Evolutionary conservation across 2,797 vertebrate genomes (phyloP).

Genomic region (Falco naumanni): DNA sequence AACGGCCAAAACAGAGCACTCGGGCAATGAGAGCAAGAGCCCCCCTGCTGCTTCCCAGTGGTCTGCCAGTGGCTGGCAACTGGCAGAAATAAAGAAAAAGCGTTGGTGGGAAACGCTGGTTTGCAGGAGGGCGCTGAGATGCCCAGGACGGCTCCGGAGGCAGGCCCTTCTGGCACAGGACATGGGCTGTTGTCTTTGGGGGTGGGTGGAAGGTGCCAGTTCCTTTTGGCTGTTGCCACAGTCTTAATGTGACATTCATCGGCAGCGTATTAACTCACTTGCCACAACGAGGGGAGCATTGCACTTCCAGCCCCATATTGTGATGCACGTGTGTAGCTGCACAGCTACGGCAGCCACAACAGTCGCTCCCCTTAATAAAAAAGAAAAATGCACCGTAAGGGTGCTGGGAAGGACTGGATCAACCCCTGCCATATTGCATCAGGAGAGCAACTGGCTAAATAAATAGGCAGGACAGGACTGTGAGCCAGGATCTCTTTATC

Average conservation of each 20-base stretch:
- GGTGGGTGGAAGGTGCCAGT: neutral
- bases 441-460: neutral
- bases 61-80: neutral
- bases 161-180: neutral
- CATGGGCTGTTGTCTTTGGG: neutral
- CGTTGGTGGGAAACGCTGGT: rapidly evolving
- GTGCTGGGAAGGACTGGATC: neutral
- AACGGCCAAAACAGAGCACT: rapidly evolving
- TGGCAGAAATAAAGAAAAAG: neutral
- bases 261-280: neutral
- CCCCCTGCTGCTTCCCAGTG: neutral
- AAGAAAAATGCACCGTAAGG: neutral
- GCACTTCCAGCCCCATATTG: neutral
- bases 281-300: neutral
- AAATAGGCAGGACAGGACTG: neutral
- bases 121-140: neutral
- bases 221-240: neutral
- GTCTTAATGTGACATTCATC: neutral
- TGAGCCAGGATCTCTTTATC: neutral
- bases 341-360: neutral
- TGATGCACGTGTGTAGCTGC: neutral
- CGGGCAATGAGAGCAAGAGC: rapidly evolving
- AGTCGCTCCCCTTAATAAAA: neutral
- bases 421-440: neutral
- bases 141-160: rapidly evolving